Percentiles rank a stretch among this genome's conserved stretches.
These are phyloP conservation scores for Pempheris klunzingeri DNA, from an alignment of 2,797 vertebrate genomes.

Conservation along the genomic window DNA sequence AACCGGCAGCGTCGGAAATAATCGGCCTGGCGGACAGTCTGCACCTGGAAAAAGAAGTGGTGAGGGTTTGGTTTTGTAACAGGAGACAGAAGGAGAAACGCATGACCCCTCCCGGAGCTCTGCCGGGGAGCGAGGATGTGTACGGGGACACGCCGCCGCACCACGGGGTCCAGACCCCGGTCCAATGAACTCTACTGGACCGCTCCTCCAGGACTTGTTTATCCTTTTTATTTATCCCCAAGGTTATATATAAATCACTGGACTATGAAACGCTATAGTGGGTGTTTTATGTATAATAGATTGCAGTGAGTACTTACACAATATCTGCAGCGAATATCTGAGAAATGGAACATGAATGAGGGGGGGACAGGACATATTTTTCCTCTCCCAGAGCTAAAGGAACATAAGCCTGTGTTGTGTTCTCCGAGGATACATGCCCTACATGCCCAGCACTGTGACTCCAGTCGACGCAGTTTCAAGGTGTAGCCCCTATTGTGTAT, in stretches of 20 bases:
- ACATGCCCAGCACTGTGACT: constrained; percentile 90
- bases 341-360: constrained; percentile 75
- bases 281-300: constrained; percentile 92
- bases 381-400: constrained; percentile 70
- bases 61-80: constrained; percentile 99
- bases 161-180: constrained; percentile 97
- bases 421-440: constrained; percentile 86
- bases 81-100: constrained; percentile 99
- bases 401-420: constrained; percentile 82
- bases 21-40: constrained; percentile 97
- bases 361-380: constrained; percentile 72
- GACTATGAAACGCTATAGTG: constrained; percentile 90
- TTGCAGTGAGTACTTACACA: constrained; percentile 86
- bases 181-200: constrained; percentile 89
- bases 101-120: constrained; percentile 98
- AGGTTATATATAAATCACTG: constrained; percentile 90
- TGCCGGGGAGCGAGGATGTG: constrained; percentile 97
- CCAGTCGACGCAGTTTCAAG: constrained; percentile 90
- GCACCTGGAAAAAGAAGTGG: constrained; percentile 99
- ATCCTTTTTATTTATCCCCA: constrained; percentile 88
- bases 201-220: constrained; percentile 80
- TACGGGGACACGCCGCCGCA: constrained; percentile 99
- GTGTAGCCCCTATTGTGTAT: constrained; percentile 90
- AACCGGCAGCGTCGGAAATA: constrained; percentile 98
- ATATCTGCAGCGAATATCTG: constrained; percentile 80